phyloP scores from a whole-genome alignment of 2,113 vertebrate species.

The Strix uralensis region DNA sequence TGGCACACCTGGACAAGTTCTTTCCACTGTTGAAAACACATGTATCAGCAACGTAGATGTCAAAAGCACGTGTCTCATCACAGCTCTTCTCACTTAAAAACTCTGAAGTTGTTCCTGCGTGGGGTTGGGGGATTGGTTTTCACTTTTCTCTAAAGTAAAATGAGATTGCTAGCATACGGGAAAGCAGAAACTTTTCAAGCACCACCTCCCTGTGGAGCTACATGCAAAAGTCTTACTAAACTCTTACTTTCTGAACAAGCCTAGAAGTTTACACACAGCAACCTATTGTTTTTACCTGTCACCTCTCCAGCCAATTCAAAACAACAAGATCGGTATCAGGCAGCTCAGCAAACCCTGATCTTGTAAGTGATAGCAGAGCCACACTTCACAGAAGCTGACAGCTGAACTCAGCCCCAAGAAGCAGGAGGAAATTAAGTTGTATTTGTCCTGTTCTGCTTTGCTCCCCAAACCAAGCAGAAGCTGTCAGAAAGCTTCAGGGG shows the following conservation, averaged over 20 bases:
- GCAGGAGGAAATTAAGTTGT: background rate
- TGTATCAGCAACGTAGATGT: fast-evolving
- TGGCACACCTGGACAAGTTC: background rate
- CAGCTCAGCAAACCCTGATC: background rate
- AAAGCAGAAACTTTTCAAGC: background rate
- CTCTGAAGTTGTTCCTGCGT: background rate
- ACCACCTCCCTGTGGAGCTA: background rate
- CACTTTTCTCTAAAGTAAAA: background rate
- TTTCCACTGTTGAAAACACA: background rate
- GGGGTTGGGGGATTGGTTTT: background rate
- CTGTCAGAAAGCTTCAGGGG: background rate
- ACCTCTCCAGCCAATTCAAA: background rate
- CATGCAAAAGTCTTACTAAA: background rate
- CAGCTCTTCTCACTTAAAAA: background rate
- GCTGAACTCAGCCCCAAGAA: background rate
- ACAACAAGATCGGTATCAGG: background rate
- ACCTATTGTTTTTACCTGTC: background rate
- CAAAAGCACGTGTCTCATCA: background rate
- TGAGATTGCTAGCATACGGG: background rate
- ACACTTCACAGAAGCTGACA: background rate
- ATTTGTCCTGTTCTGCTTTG: background rate
- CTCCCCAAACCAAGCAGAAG: background rate
- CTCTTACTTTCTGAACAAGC: background rate
- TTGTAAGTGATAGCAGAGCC: background rate
- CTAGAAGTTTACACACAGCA: background rate